Conservation (phyloP, 2,797 vertebrate species). For the Mallotus villosus region DNA sequence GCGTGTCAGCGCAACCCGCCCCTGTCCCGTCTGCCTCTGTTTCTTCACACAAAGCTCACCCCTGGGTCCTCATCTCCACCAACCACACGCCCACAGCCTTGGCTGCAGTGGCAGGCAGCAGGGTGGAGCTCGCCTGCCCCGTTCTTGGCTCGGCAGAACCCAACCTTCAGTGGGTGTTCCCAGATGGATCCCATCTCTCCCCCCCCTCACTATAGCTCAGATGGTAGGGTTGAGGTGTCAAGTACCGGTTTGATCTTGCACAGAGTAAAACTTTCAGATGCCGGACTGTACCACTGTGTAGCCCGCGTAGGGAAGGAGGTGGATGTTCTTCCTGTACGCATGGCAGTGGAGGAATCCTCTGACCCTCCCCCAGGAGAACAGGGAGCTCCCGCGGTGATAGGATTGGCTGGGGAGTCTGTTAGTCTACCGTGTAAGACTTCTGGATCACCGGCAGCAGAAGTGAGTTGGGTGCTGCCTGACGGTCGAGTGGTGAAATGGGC, state of each 20-base stretch:
- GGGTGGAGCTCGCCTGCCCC: constrained; percentile 77
- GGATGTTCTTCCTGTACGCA: constrained; percentile 72
- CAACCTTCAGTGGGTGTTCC: constrained; percentile 81
- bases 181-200: constrained; percentile 78
- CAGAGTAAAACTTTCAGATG: constrained; percentile 67
- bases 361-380: constrained; percentile 62
- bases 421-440: constrained; percentile 73
- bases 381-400: constrained; percentile 62
- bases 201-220: constrained; percentile 62
- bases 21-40: constrained; percentile 19
- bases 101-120: constrained; percentile 68
- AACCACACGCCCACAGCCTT: constrained; percentile 59
- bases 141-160: constrained; percentile 79
- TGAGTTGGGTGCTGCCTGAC: constrained; percentile 88
- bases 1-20: constrained; percentile 67
- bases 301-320: constrained; percentile 74
- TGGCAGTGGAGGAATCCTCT: constrained; percentile 77
- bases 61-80: constrained; percentile 87
- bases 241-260: constrained; percentile 73
- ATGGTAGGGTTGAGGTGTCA: constrained; percentile 71
- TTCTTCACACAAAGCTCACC: constrained; percentile 36
- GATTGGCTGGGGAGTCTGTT: constrained; percentile 73
- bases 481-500: constrained; percentile 63
- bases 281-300: constrained; percentile 86
- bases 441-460: constrained; percentile 77